A percentile compares a stretch with the other conserved stretches of the same genome.
phyloP scores from a whole-genome alignment of 2,113 vertebrate genomes.

The Pogona vitticeps region DNA sequence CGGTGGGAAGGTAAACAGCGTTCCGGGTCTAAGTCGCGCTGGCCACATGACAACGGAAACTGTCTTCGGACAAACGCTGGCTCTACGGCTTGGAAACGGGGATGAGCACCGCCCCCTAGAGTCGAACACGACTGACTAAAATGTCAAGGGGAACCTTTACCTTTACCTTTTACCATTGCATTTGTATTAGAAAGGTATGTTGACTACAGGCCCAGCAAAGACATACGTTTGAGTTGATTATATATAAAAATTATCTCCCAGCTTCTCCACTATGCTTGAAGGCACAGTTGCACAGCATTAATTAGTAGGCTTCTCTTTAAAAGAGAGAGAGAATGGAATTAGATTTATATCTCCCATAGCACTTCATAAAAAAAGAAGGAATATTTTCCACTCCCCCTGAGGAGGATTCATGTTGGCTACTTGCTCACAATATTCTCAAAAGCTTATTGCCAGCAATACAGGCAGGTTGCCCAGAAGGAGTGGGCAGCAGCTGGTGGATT shows the following conservation, averaged over 20 bases:
- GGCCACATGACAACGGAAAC: too few species aligned
- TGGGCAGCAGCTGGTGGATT: slow-evolving; percentile 41
- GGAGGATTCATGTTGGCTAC: slow-evolving; percentile 12
- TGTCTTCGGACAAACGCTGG: too few species aligned
- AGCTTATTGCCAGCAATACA: neutral
- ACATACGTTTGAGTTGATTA: neutral
- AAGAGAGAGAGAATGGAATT: too few species aligned
- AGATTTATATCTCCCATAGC: neutral
- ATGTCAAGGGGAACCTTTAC: too few species aligned
- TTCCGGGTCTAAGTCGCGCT: too few species aligned
- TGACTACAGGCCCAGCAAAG: neutral
- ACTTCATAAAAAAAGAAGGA: neutral
- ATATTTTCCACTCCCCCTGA: neutral
- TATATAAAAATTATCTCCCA: neutral
- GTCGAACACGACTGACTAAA: too few species aligned
- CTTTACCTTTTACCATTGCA: too few species aligned
- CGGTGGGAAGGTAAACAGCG: too few species aligned
- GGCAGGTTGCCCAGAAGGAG: slow-evolving; percentile 20
- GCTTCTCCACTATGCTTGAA: neutral
- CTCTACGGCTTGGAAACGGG: too few species aligned
- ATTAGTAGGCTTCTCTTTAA: too few species aligned
- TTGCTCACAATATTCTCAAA: slow-evolving; percentile 32
- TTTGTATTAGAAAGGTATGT: neutral
- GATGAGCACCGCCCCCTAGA: too few species aligned
- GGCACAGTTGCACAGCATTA: neutral